A percentile compares a stretch with the other conserved stretches of the same genome.
Conservation (phyloP, 2,797 vertebrate genomes). For the Gephyroberyx darwinii region DNA sequence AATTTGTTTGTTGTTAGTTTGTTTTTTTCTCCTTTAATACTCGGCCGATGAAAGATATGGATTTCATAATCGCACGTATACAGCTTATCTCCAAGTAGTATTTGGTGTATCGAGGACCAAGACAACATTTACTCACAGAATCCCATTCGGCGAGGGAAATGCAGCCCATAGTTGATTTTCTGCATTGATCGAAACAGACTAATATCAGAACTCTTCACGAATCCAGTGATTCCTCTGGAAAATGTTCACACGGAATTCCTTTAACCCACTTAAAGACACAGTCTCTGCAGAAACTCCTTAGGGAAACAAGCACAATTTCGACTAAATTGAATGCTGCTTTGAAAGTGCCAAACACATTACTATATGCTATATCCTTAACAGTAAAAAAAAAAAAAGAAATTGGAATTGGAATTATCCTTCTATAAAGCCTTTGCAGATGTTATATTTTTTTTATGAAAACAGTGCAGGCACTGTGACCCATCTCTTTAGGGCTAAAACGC, state of each 20-base stretch:
- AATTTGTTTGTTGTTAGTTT: neutral
- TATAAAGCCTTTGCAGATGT: neutral
- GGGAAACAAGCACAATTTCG: too few species aligned
- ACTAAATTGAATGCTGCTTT: too few species aligned
- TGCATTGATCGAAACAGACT: neutral
- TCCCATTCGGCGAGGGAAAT: too few species aligned
- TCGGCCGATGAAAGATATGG: neutral
- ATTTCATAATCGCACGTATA: neutral
- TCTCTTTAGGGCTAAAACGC: constrained; percentile 33
- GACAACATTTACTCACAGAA: neutral
- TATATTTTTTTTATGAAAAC: neutral
- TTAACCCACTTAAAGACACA: too few species aligned
- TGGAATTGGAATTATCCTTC: neutral
- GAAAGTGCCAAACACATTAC: too few species aligned
- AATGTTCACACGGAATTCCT: too few species aligned
- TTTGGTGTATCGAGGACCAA: neutral
- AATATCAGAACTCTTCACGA: too few species aligned
- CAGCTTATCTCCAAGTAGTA: neutral
- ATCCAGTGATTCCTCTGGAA: too few species aligned
- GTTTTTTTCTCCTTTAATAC: neutral
- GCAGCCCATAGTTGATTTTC: neutral
- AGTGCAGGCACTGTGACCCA: neutral
- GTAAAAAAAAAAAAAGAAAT: neutral
- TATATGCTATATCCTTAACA: too few species aligned
- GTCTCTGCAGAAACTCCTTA: too few species aligned